phyloP scores from a whole-genome alignment of 2,888 invertebrate genomes.

The Empis livida region DNA sequence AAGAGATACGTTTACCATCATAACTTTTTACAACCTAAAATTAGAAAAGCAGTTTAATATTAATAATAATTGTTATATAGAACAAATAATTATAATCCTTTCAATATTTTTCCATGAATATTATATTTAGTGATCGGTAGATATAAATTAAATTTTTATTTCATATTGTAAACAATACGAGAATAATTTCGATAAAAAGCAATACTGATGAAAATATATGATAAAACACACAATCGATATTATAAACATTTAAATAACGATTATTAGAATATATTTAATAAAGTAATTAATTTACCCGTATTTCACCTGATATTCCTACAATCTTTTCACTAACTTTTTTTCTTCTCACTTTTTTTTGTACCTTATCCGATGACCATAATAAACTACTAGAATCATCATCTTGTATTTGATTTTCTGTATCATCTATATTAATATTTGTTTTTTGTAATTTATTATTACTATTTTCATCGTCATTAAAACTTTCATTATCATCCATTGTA shows the following conservation, averaged over 20 bases:
- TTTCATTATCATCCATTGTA: not conserved
- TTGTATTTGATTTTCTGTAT: not conserved
- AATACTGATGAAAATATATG: no score
- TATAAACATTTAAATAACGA: no score
- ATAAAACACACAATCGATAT: no score
- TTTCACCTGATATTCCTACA: not conserved
- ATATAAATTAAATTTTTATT: no score
- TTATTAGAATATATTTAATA: no score
- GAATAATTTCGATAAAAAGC: no score
- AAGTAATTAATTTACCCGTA: not conserved
- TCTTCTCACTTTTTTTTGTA: not conserved
- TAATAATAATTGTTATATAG: no score
- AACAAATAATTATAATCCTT: no score
- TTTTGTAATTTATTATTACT: not conserved
- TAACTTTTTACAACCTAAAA: conserved; percentile 3
- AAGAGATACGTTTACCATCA: conserved; percentile 5
- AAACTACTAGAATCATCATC: not conserved
- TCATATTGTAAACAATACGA: no score
- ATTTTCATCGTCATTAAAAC: not conserved
- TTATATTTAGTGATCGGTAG: no score
- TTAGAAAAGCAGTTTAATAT: not conserved
- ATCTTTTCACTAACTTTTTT: not conserved
- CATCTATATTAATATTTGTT: not conserved
- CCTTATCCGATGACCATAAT: not conserved
- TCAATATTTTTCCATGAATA: no score